Evolutionary conservation across 1,140 invertebrate genomes (phyloP).

Genomic region (Geopemphigus sp.): DNA sequence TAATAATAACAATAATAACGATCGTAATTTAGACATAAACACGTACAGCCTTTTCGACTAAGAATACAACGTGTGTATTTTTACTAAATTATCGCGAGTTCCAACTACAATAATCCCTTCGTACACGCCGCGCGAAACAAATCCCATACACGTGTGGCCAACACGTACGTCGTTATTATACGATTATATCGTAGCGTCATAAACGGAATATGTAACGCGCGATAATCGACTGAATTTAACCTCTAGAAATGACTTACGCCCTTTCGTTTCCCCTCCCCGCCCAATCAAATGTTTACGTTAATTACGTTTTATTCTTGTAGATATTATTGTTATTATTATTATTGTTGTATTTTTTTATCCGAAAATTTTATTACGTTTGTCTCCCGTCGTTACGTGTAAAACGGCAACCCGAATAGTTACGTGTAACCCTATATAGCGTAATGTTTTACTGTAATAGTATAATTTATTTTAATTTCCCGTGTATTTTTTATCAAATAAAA

Average conservation of each 20-base stretch:
- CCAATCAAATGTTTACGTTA: not conserved
- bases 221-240: not conserved
- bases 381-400: not conserved
- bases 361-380: not conserved
- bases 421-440: not conserved
- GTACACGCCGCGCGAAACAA: not conserved
- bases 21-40: not conserved
- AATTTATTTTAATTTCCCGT: conserved; percentile 20
- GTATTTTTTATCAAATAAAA: conserved; percentile 28
- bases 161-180: not conserved
- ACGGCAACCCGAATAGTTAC: not conserved
- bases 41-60: too few relatives aligned
- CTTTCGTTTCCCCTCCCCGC: not conserved
- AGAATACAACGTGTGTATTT: too few relatives aligned
- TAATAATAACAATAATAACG: too few relatives aligned
- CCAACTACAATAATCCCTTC: too few relatives aligned
- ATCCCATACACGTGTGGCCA: not conserved
- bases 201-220: too few relatives aligned
- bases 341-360: not conserved
- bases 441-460: not conserved
- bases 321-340: not conserved
- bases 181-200: not conserved
- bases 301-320: conserved; percentile 2
- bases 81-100: too few relatives aligned
- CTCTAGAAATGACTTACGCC: not conserved